A percentile compares a stretch with the other conserved stretches of the same genome.
These are phyloP conservation scores for Xiphorhynchus erythropygius DNA, from an alignment of 2,797 vertebrate species.

Conservation along the genomic window DNA sequence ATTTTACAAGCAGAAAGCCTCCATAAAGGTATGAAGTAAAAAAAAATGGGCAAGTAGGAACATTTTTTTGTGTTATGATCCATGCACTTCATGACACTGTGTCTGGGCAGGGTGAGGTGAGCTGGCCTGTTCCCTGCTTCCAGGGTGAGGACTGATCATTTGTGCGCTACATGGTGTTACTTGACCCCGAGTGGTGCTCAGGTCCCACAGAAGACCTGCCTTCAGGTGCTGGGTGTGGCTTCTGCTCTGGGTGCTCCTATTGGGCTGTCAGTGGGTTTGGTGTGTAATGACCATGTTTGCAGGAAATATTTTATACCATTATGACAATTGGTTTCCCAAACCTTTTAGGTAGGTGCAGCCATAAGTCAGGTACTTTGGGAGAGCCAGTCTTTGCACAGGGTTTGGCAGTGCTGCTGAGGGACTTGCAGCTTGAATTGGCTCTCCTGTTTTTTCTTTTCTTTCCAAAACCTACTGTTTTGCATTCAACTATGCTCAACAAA, in stretches of 20 bases:
- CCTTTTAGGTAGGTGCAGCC: background rate
- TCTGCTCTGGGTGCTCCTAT: background rate
- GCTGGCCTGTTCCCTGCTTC: background rate
- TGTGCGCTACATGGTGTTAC: background rate
- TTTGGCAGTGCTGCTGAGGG: background rate
- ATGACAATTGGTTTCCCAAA: background rate
- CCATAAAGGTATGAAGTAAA: background rate
- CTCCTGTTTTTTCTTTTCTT: background rate
- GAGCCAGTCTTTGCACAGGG: background rate
- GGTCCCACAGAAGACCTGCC: background rate
- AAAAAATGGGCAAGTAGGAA: background rate
- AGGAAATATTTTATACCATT: background rate
- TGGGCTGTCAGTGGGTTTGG: background rate
- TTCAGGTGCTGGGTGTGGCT: background rate
- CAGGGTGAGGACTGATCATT: background rate
- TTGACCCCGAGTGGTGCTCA: background rate
- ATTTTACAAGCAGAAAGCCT: background rate
- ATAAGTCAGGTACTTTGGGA: background rate
- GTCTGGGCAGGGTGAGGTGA: background rate
- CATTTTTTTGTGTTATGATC: background rate
- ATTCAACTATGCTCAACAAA: background rate
- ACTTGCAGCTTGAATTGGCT: fast-evolving
- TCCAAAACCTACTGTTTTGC: background rate
- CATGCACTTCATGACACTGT: fast-evolving
- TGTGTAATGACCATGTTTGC: background rate